Evolutionary conservation across 2,888 invertebrate genomes (phyloP).

Genomic region (Calameuta pallipes): DNA sequence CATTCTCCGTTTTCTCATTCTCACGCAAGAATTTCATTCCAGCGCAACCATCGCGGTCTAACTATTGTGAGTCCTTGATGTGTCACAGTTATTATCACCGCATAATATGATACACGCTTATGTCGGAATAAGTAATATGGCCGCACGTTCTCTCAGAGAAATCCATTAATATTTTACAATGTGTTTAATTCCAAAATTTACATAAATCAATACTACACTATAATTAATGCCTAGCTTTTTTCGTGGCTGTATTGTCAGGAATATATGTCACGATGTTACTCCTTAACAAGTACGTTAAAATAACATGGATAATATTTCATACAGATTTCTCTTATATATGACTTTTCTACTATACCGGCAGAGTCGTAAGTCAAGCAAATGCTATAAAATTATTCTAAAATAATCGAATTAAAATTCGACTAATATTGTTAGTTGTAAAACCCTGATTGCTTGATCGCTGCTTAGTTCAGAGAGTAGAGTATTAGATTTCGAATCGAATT

Average conservation of each 20-base stretch:
- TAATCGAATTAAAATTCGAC: not conserved
- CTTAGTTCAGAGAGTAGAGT: not conserved
- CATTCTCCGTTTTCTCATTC: not conserved
- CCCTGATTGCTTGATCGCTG: too few relatives aligned
- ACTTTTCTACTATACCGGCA: not conserved
- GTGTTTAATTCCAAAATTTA: not conserved
- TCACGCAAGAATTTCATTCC: not conserved
- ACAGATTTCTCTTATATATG: not conserved
- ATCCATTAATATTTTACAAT: not conserved
- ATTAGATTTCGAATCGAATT: not conserved
- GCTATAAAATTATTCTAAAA: too few relatives aligned
- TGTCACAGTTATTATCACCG: not conserved
- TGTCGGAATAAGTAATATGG: not conserved
- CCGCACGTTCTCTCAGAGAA: not conserved
- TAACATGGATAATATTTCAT: not conserved
- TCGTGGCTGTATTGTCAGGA: not conserved
- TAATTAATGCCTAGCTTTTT: not conserved
- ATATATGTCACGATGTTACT: not conserved
- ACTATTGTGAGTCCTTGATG: not conserved
- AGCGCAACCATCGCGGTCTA: not conserved
- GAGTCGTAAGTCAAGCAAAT: not conserved
- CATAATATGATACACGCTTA: not conserved
- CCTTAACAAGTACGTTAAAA: not conserved
- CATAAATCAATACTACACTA: not conserved
- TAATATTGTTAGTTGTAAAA: not conserved